Evolutionary conservation across 2,888 invertebrate genomes (phyloP).

Genomic region (Ornithoptera alexandrae): DNA sequence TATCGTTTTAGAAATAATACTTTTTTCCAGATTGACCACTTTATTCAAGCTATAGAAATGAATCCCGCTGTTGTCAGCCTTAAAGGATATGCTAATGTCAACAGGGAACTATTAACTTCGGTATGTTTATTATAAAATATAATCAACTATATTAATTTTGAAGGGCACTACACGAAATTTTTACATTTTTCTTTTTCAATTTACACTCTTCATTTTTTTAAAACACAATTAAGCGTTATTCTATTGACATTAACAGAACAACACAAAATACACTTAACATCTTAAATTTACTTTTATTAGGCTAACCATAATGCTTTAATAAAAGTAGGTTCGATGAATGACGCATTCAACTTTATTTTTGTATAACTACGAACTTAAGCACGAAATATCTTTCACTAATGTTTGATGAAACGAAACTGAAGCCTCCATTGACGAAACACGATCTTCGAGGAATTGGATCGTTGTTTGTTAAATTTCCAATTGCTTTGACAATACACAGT

Average conservation of each 20-base stretch:
- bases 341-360: too few species aligned
- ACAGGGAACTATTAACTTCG: slow-evolving; percentile 82
- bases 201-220: too few species aligned
- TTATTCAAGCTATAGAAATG: slow-evolving; percentile 84
- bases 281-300: too few species aligned
- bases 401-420: slow-evolving; percentile 31
- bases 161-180: too few species aligned
- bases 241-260: too few species aligned
- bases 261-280: too few species aligned
- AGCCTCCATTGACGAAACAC: slow-evolving; percentile 29
- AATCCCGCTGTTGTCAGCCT: slow-evolving; percentile 85
- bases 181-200: too few species aligned
- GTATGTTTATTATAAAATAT: slow-evolving; percentile 56
- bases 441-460: slow-evolving; percentile 17
- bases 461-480: slow-evolving; percentile 23
- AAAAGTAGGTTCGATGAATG: too few species aligned
- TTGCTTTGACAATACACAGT: slow-evolving; percentile 17
- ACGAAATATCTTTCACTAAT: slow-evolving; percentile 21
- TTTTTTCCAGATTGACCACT: slow-evolving; percentile 80
- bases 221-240: too few species aligned
- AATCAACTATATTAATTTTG: too few species aligned
- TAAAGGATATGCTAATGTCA: slow-evolving; percentile 83
- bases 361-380: background rate
- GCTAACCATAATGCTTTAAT: too few species aligned
- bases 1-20: too few species aligned